A percentile compares a stretch with the other conserved stretches of the same genome.
These are phyloP conservation scores for Clavelina lepadiformis DNA, from an alignment of 23 tunicate species.

Conservation along the genomic window DNA sequence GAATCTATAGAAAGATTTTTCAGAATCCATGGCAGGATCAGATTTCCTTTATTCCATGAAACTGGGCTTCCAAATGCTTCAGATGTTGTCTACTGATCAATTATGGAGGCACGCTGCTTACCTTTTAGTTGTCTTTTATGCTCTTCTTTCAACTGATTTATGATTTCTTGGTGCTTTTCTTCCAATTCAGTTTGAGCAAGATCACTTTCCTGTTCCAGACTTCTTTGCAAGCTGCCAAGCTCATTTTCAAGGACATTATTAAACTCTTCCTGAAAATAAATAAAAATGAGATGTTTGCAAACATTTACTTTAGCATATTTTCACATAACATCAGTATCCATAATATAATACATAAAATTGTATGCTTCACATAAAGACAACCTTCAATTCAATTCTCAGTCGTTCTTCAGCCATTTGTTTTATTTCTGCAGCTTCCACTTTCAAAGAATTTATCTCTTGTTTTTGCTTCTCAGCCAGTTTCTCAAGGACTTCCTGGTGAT, in stretches of 20 bases:
- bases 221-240: conserved; percentile 18
- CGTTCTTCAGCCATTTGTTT: conserved; percentile 42
- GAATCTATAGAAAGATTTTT: too few species aligned
- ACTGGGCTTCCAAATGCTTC: too few species aligned
- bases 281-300: too few species aligned
- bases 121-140: conserved; percentile 32
- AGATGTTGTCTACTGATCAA: too few species aligned
- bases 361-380: too few species aligned
- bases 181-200: conserved; percentile 18
- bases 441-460: conserved; percentile 33
- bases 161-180: conserved; percentile 53
- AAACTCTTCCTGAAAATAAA: conserved; percentile 48
- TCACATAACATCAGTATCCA: too few species aligned
- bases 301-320: too few species aligned
- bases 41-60: too few species aligned
- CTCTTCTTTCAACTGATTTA: conserved; percentile 10
- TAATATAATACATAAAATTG: too few species aligned
- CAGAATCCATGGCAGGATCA: too few species aligned
- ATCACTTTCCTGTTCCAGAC: conserved; percentile 54
- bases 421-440: conserved; percentile 41
- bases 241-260: conserved; percentile 45
- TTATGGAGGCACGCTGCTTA: too few species aligned
- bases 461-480: conserved; percentile 26
- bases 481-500: conserved; percentile 50
- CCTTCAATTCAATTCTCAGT: conserved; percentile 58